phyloP scores from a whole-genome alignment of 1,140 invertebrate genomes.

The Tetramorium simillimum region DNA sequence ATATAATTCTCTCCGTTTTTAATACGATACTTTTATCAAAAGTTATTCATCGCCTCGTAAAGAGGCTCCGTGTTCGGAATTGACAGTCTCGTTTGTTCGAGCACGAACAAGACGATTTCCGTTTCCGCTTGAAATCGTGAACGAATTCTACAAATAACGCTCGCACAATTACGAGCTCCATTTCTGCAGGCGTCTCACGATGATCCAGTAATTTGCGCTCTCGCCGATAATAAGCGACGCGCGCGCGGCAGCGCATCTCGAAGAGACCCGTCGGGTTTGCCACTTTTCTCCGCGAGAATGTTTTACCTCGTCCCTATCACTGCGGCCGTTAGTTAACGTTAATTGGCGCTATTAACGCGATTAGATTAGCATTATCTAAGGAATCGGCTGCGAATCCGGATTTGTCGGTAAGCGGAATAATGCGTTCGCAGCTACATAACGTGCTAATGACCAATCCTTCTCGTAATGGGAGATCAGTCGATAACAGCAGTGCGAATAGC shows the following conservation, averaged over 20 bases:
- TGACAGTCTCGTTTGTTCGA: background rate
- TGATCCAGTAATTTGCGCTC: conserved; percentile 18
- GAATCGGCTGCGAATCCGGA: background rate
- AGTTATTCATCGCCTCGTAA: background rate
- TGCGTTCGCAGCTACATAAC: background rate
- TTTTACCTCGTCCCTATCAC: background rate
- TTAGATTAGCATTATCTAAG: conserved; percentile 31
- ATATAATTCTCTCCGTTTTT: background rate
- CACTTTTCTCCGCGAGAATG: background rate
- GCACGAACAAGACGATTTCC: background rate
- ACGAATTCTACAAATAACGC: background rate
- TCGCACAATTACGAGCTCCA: background rate
- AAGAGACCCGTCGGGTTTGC: background rate
- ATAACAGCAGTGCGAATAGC: conserved; percentile 41
- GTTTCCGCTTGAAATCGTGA: background rate
- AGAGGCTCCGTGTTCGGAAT: background rate
- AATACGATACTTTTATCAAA: background rate
- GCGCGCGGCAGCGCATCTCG: background rate
- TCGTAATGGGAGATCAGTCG: background rate
- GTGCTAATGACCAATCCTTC: conserved; percentile 3
- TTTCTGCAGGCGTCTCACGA: conserved; percentile 16
- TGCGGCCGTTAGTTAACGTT: conserved; percentile 17
- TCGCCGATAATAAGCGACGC: background rate
- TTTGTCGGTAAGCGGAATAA: background rate
- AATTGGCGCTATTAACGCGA: conserved; percentile 51